Evolutionary conservation across 2,797 vertebrate species (phyloP), one percentile per base, ranked within the genome.

Genomic region (Ambastaia sidthimunki): DNA sequence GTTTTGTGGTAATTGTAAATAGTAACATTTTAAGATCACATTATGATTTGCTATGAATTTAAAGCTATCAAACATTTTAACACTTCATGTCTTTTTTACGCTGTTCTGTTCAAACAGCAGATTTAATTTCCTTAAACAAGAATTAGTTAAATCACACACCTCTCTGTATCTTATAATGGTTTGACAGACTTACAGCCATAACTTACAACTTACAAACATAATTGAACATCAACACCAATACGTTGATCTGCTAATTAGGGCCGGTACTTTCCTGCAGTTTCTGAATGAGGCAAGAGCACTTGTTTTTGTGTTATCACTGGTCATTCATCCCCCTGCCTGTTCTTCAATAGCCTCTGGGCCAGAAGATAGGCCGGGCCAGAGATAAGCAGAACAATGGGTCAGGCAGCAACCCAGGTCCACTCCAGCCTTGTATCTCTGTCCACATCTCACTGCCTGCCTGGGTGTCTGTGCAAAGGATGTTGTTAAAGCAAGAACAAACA

Each of bases 401-500:
- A 75, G 86, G 85, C 84, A 84, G 90, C 87, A 89, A 88, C 86
- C 85, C 91, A 89, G 90, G 90, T 84, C 90, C 87, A 87, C 86
- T 79, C 88, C 87, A 80, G 85, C 85, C 80, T 89, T 88, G 90
- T 93, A 93, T 94, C 93, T 93, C 84, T 85, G 85, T 82, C 88
- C 86, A 88, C 90, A 93, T 93, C 92, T 92, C 83, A 89, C 89
- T 89, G 88, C 87, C 74, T 72, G 83, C 78, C 88, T 88, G 60
- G 91, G 90, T 90, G 91, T 91, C 89, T 91, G 89, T 87, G 86
- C 89, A 90, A 92, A 94, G 92, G 93, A 93, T 93, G 93, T 94
- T 94, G 92, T 94, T 94, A 92, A 92, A 93, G 89, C 89, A 91
- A 93, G 70, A 87, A 90, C 91, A 94, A 94, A 93, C 91, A 94